Conservation (phyloP, 2,797 vertebrate genomes). For the Australoheros facetus region DNA sequence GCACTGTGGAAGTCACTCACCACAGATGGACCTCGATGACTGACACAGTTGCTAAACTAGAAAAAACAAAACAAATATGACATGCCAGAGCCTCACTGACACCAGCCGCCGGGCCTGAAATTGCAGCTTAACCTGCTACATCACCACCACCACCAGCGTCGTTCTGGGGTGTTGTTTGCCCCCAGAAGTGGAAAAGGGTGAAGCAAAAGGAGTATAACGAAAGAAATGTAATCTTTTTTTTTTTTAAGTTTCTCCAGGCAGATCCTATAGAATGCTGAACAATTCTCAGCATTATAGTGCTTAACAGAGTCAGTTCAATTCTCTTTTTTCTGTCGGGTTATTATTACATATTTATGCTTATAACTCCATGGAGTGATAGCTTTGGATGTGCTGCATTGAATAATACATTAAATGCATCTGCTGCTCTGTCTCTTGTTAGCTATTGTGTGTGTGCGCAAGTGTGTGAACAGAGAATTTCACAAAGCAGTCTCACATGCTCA, state of each 20-base stretch:
- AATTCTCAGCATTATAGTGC: slow-evolving; percentile 37
- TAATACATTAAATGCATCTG: slow-evolving; percentile 81
- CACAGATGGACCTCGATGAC: slow-evolving; percentile 35
- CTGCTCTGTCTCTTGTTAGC: slow-evolving; percentile 61
- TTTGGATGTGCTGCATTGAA: slow-evolving; percentile 74
- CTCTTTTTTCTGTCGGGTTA: slow-evolving; percentile 47
- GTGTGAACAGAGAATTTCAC: slow-evolving; percentile 33
- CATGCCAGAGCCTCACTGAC: slow-evolving; percentile 51
- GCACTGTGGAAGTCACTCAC: slow-evolving; percentile 30
- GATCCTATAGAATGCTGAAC: slow-evolving; percentile 1
- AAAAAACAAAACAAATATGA: slow-evolving; percentile 24
- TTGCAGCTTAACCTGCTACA: slow-evolving; percentile 49
- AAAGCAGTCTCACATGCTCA: slow-evolving; percentile 21
- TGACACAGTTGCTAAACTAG: slow-evolving; percentile 44
- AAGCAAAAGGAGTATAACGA: not conserved
- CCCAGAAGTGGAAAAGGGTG: not conserved
- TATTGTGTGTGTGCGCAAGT: slow-evolving; percentile 42
- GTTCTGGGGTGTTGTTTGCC: slow-evolving; percentile 32
- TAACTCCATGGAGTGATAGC: slow-evolving; percentile 64
- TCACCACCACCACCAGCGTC: not conserved
- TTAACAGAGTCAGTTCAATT: slow-evolving; percentile 42
- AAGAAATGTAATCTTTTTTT: not conserved
- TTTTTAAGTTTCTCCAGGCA: not conserved
- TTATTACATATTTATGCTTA: slow-evolving; percentile 78
- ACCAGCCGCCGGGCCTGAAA: slow-evolving; percentile 39